Evolutionary conservation across 2,888 invertebrate species (phyloP).

Genomic region (Oligia strigilis): DNA sequence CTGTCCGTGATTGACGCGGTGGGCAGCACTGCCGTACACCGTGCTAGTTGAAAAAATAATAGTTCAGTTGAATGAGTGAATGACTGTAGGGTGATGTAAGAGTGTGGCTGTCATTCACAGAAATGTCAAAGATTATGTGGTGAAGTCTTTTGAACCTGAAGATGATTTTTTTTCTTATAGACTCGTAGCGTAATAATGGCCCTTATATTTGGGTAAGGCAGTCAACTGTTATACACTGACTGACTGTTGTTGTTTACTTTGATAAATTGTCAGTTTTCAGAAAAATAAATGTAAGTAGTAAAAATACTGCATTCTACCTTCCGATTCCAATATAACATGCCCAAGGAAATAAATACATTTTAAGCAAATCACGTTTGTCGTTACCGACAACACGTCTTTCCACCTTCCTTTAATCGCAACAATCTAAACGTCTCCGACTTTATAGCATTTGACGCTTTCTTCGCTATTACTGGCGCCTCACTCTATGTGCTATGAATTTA

Average conservation of each 20-base stretch:
- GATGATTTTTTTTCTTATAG: neutral
- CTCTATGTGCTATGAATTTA: conserved; percentile 55
- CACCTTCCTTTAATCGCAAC: conserved; percentile 30
- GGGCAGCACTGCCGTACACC: conserved; percentile 33
- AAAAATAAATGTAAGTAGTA: neutral
- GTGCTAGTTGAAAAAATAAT: conserved; percentile 27
- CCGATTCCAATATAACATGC: neutral
- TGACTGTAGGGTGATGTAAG: neutral
- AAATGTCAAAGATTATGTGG: neutral
- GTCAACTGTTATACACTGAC: neutral
- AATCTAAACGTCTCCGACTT: conserved; percentile 39
- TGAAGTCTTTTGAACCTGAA: neutral
- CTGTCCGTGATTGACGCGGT: conserved; percentile 42
- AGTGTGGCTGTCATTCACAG: neutral
- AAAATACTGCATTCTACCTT: neutral
- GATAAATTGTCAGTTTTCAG: neutral
- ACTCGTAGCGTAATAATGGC: neutral
- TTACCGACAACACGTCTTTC: conserved; percentile 11
- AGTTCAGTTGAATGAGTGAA: conserved; percentile 21
- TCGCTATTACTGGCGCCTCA: conserved; percentile 50
- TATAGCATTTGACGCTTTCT: conserved; percentile 55
- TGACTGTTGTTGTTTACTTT: no score
- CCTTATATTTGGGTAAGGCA: neutral
- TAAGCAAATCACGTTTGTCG: neutral
- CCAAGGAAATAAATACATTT: neutral